Evolutionary conservation across 2,888 invertebrate genomes (phyloP), one percentile per base, ranked within the genome.

Genomic region (Elegia similella): DNA sequence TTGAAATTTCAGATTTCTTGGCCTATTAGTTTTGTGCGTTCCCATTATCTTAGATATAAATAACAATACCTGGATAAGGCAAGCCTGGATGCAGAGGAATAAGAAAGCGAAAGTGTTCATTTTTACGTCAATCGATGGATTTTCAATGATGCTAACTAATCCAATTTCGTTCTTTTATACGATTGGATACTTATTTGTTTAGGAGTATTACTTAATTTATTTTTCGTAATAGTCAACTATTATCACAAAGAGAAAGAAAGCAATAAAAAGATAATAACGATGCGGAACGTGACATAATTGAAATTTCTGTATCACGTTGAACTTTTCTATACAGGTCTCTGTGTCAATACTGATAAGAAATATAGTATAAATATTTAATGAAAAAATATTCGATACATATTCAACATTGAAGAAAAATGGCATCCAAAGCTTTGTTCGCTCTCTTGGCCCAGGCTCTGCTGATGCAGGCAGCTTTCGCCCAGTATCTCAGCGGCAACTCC

Each of bases 41-140:
- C n/a, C n/a, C n/a, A n/a, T n/a, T n/a, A 29, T 32, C 30, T 15
- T 8, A 13, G 6, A 16, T 2, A 57, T 52, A 67, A 59, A 72
- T 73, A 44, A 44, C 8, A 44, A 23, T n/a, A 75, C 75, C 66
- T 74, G 72, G 46, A 74, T 59, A 61, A 77, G 65, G 62, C 70
- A 69, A 62, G 68, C 73, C 60, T 75, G 76, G 47, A 70, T 56
- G 69, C 70, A 75, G 50, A 76, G 60, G 7, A 70, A 42, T 6
- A 72, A 30, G 38, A 75, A 62, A 16, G 69, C 59, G 52, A 71
- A 66, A 42, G 65, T 59, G 57, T 68, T 72, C 78, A 78, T 78
- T 59, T 59, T 74, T 7, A 0, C 13, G 16, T 42, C 42, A 17
- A 7, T 38, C 1, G 16, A 23, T 15, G 38, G 16, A 6, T 16